Conservation (phyloP, 2,888 invertebrate genomes). For the Polietes domitor region DNA sequence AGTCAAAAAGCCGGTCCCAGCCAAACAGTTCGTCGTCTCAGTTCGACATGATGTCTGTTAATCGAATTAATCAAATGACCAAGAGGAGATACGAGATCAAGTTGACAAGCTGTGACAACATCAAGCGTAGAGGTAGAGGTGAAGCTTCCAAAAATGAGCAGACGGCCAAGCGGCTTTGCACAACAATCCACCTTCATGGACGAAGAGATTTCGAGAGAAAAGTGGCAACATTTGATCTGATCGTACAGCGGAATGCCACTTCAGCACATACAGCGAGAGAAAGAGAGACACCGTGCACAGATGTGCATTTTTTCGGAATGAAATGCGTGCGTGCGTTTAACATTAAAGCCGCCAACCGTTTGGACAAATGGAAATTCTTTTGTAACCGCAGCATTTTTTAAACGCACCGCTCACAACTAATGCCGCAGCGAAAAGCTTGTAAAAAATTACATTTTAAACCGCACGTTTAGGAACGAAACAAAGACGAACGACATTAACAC, state of each 20-base stretch:
- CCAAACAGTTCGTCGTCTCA: background rate
- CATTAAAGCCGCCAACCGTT: background rate
- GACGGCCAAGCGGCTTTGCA: background rate
- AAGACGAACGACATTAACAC: background rate
- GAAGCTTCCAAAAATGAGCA: background rate
- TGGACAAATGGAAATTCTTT: slow-evolving; percentile 10
- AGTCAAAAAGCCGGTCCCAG: background rate
- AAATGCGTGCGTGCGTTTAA: background rate
- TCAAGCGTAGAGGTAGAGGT: background rate
- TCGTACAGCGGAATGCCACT: no score
- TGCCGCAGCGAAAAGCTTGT: background rate
- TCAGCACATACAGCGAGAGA: no score
- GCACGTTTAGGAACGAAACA: slow-evolving; percentile 16
- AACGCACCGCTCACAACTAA: background rate
- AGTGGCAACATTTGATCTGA: background rate
- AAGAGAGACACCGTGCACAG: background rate
- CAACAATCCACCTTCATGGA: background rate
- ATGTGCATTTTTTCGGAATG: slow-evolving; percentile 18
- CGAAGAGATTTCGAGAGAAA: background rate
- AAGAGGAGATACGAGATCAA: background rate
- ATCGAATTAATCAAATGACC: background rate
- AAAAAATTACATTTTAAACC: slow-evolving; percentile 6
- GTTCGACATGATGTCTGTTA: slow-evolving; percentile 2
- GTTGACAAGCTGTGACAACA: slow-evolving; percentile 23
- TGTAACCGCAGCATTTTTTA: background rate